phyloP scores from a whole-genome alignment of 2,888 invertebrate genomes.

The Carterocephalus palaemon region DNA sequence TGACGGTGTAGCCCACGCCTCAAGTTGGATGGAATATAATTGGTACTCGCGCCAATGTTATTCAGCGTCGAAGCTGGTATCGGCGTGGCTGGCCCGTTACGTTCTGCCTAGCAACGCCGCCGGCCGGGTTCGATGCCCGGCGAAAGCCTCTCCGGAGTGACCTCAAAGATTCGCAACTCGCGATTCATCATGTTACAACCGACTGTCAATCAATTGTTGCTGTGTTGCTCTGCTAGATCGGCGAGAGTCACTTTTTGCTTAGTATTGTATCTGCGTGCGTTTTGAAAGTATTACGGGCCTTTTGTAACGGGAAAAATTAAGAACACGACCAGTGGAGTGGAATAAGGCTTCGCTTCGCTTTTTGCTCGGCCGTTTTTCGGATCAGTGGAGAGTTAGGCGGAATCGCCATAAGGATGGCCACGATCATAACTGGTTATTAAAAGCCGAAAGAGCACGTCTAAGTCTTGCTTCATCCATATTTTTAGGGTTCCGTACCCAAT shows the following conservation, averaged over 20 bases:
- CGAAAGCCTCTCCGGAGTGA: constrained; percentile 63
- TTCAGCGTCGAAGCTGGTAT: constrained; percentile 31
- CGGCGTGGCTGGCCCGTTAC: constrained; percentile 60
- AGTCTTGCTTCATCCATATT: no score
- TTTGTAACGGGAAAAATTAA: constrained; percentile 23
- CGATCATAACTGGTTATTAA: no score
- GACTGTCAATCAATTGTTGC: constrained; percentile 45
- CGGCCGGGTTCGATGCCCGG: constrained; percentile 70
- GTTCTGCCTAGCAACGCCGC: constrained; percentile 57
- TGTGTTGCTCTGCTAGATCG: constrained; percentile 28
- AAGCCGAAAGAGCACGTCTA: no score
- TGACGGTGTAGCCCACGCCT: background rate
- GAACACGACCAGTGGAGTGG: constrained; percentile 1
- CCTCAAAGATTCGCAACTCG: constrained; percentile 67
- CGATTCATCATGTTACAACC: constrained; percentile 67
- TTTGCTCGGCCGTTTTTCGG: background rate
- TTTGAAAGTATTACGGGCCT: constrained; percentile 21
- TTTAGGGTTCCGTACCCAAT: no score
- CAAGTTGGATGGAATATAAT: constrained; percentile 35
- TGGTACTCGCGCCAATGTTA: constrained; percentile 36
- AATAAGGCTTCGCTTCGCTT: constrained; percentile 3
- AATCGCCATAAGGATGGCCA: no score
- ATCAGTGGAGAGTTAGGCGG: background rate
- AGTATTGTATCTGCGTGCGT: constrained; percentile 25
- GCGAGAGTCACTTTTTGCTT: constrained; percentile 16